Evolutionary conservation across 2,888 invertebrate species (phyloP), one percentile per base, ranked within the genome.

Genomic region (Ormyrus pomaceus): DNA sequence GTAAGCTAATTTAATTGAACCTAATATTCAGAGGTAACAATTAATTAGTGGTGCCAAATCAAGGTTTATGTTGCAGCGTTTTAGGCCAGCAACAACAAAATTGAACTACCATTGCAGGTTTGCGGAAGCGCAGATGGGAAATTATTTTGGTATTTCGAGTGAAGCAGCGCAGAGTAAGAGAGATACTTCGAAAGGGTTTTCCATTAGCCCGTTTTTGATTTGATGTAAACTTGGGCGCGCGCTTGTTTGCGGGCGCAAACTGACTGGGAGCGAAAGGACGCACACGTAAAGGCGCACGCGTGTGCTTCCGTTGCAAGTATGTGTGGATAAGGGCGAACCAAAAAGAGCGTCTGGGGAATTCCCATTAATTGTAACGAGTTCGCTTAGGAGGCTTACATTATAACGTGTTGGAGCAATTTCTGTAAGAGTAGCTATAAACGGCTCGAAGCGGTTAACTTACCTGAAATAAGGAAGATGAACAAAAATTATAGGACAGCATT

Each of bases 341-440:
- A 73, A 76, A 80, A 77, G 61, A 73, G 71, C 83, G 70, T 66
- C 84, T 79, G 75, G 83, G 83, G 83, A 85, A 86, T 85, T 84
- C 79, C 82, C 83, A 84, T 84, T 84, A 86, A 87, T 86, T 86
- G 84, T 85, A 85, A 85, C 83, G 78, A 83, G 86, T 85, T 84
- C 82, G 82, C 82, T 85, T 84, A 84, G 82, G 76, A 82, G 81
- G 86, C 86, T 87, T 85, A 86, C 82, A 81, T 83, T 84, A 81
- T 83, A 83, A 84, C 83, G 80, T 80, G 73, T 82, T 79, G 84
- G 84, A 84, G 84, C 83, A 84, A 85, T 84, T 86, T 85, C 80
- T 82, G 78, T 5, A 55, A 6, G 55, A 73, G 13, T 59, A 45
- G 79, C 75, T 72, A 64, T 74, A 51, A 34, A 74, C 70, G 48